Base-by-base conservation (phyloP, 2,113 vertebrate genomes). In the Hemicordylus capensis region DNA sequence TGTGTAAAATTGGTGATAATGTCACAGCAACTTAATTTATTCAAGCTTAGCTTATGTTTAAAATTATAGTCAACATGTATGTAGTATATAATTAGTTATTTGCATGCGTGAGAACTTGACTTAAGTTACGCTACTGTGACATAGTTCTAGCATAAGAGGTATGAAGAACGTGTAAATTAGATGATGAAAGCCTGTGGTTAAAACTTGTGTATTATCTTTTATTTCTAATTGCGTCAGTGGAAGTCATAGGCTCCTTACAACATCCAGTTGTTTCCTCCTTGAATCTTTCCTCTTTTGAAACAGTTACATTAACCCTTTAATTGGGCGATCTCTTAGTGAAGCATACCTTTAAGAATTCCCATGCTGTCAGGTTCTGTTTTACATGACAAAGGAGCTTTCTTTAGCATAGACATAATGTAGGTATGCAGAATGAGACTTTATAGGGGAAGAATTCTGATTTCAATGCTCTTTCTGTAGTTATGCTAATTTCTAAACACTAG, bases 271-370 rank as follows among this genome's bases (percentile, higher is more conserved):
- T 91, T 93, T 91, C 89, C 73, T 85, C 88, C 44, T 79, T 82
- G 88, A 80, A 19, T 79, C 84, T 89, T 93, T 95, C 92, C 93
- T 91, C 84, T 79, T 58, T 88, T 64, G 81, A 89, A 87, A 66
- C 90, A 91, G 39, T 80, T 87, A 91, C 54, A 80, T 93, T 93
- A 95, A 93, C 92, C 73, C 87, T 88, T 89, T 66, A 90, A 61
- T 64, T 1, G 20, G 2, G 58, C 69, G n/a, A 2, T 80, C 54
- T 77, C 75, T 80, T 39, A 9, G 72, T 84, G 75, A 17, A 66
- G 80, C 66, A 3, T 83, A 39, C 44, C 56, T 80, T 46, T 86
- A 0, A 0, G 63, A 26, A 77, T 34, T 64, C 63, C 39, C 24
- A 7, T 76, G 66, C 77, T 17, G 39, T 24, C 73, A 6, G 2